Evolutionary conservation across 2,113 vertebrate genomes (phyloP).

Genomic region (Apodemus speciosus): DNA sequence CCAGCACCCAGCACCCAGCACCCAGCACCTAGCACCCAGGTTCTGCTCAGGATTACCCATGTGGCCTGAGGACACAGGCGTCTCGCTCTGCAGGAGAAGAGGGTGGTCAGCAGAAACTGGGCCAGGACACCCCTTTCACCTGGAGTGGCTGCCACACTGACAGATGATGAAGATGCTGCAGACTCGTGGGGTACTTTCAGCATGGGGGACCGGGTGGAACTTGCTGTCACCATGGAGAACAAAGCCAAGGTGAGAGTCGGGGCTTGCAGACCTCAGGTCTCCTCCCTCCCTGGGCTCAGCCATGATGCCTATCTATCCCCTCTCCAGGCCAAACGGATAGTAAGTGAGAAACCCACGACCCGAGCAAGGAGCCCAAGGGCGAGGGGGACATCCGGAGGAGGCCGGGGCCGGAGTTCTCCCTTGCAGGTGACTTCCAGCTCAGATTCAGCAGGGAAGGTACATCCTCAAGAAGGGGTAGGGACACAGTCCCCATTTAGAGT

Average conservation of each 20-base stretch:
- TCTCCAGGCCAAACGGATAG: slow-evolving; percentile 91
- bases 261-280: background rate
- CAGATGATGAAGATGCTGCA: slow-evolving; percentile 81
- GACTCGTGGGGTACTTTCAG: slow-evolving; percentile 83
- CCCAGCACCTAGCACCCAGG: background rate
- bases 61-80: background rate
- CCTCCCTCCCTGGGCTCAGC: background rate
- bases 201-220: slow-evolving; percentile 91
- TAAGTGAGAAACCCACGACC: slow-evolving; percentile 89
- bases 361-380: slow-evolving; percentile 79
- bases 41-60: background rate
- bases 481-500: background rate
- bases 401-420: slow-evolving; percentile 81
- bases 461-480: background rate
- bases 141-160: slow-evolving; percentile 73
- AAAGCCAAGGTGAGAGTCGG: slow-evolving; percentile 90
- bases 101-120: slow-evolving; percentile 91
- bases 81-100: slow-evolving; percentile 88
- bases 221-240: slow-evolving; percentile 93
- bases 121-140: slow-evolving; percentile 76
- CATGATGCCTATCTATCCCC: background rate
- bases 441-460: slow-evolving; percentile 87
- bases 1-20: background rate
- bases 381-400: slow-evolving; percentile 77
- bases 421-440: slow-evolving; percentile 83